Base-by-base conservation (phyloP, 2,113 vertebrate genomes). In the Mobula hypostoma region DNA sequence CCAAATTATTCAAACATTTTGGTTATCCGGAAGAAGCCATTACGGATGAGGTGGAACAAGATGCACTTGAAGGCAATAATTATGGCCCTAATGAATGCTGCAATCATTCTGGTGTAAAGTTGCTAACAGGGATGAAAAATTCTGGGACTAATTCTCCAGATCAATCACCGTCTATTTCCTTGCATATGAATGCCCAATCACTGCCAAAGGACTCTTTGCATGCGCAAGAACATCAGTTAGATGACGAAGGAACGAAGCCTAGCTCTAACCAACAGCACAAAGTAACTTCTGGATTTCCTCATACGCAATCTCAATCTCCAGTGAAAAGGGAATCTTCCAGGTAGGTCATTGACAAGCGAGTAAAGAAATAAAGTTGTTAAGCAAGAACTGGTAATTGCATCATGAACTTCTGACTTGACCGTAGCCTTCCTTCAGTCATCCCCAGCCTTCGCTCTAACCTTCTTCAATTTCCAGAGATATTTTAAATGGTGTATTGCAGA, bases 1-100 rank as follows among this genome's bases (percentile, higher is more conserved):
- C 97, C 95, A 97, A 97, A 95, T 97, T 98, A 96, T 97, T 97
- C 1, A 97, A 97, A 95, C 97, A 98, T 95, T 98, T 98, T 94
- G 97, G 97, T 94, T 95, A 97, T 94, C 96, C 97, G 95, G 97
- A 97, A 95, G 96, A 95, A 0, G 96, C 97, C 94, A 96, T 97
- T 36, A 72, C 70, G 4, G 70, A 93, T 24, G 90, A 93, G 0
- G 97, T 97, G 5, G 97, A 98, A 0, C 96, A 97, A 94, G 96
- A 96, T 0, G 96, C 97, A 83, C 97, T 97, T 94, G 97, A 97
- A 94, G 97, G 97, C 95, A 97, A 96, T 95, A 96, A 96, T 95
- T 97, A 97, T 7, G 97, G 97, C 94, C 96, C 97, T 0, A 95
- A 96, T 0, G 97, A 97, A 94, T 96, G 90, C 0, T 74, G 40